A percentile compares a stretch with the other conserved stretches of the same genome.
Evolutionary conservation across 1,140 invertebrate genomes (phyloP).

Genomic region (Brachionus rotundiformis): DNA sequence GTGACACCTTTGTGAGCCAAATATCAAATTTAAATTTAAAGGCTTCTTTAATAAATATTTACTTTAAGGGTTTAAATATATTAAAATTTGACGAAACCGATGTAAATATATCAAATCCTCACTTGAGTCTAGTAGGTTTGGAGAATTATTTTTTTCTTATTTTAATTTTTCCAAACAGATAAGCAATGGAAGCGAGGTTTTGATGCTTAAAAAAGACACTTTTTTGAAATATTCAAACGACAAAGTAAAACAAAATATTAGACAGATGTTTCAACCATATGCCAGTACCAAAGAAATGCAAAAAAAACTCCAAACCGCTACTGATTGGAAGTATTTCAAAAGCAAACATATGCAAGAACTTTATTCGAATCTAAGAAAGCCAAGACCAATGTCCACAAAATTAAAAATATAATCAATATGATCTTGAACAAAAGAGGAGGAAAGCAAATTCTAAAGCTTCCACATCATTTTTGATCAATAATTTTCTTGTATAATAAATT

Average conservation of each 20-base stretch:
- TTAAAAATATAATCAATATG: not conserved
- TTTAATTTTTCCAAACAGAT: not conserved
- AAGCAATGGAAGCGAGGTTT: conserved; percentile 29
- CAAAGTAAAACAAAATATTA: conserved; percentile 22
- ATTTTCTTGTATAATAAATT: not conserved
- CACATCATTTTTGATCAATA: not conserved
- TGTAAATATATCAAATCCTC: conserved; percentile 9
- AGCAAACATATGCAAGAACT: conserved; percentile 26
- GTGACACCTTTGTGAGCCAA: conserved; percentile 45
- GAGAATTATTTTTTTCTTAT: not conserved
- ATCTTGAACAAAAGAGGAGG: not conserved
- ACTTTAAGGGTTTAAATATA: conserved; percentile 24
- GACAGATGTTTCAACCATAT: conserved; percentile 34
- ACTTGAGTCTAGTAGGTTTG: not conserved
- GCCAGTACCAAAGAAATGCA: conserved; percentile 24
- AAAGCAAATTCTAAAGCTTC: not conserved
- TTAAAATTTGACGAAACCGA: conserved; percentile 37
- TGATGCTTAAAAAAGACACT: conserved; percentile 34
- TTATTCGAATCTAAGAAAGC: conserved; percentile 11
- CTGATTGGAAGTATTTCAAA: conserved; percentile 40
- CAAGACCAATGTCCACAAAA: not conserved
- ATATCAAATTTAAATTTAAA: not conserved
- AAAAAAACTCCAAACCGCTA: conserved; percentile 3
- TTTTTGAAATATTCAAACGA: conserved; percentile 37
- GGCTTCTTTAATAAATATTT: not conserved